A percentile compares a stretch with the other conserved stretches of the same genome.
phyloP scores from a whole-genome alignment of 2,888 invertebrate genomes.

The Druceiella hillmani region DNA sequence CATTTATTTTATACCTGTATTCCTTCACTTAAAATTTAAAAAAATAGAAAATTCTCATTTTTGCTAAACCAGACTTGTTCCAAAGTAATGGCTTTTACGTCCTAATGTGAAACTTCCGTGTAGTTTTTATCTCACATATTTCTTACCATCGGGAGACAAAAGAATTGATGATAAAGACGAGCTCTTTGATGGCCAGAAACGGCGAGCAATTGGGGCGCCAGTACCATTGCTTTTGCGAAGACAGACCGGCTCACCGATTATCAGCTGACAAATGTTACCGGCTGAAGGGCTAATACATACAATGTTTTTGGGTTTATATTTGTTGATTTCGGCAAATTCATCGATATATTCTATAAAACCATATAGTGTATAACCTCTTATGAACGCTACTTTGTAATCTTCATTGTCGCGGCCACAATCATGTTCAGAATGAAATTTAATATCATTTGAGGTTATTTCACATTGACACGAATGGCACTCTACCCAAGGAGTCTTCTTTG shows the following conservation, averaged over 20 bases:
- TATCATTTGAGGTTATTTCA: slow-evolving; percentile 53
- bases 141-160: slow-evolving; percentile 40
- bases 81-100: no score
- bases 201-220: slow-evolving; percentile 37
- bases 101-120: no score
- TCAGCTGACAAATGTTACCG: neutral
- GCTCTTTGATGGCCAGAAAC: slow-evolving; percentile 46
- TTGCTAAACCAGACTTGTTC: no score
- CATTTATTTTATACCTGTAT: no score
- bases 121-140: no score
- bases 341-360: no score
- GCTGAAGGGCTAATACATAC: neutral
- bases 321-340: no score
- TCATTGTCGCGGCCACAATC: slow-evolving; percentile 48
- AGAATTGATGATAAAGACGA: slow-evolving; percentile 43
- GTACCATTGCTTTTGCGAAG: slow-evolving; percentile 28
- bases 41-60: no score
- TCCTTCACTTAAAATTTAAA: no score
- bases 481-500: slow-evolving; percentile 54
- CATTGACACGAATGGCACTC: slow-evolving; percentile 58
- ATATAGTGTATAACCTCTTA: no score
- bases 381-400: no score
- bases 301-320: no score
- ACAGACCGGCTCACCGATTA: neutral
- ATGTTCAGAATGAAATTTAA: slow-evolving; percentile 45